Evolutionary conservation across 2,113 vertebrate genomes (phyloP).

Genomic region (Peromyscus polionotus): DNA sequence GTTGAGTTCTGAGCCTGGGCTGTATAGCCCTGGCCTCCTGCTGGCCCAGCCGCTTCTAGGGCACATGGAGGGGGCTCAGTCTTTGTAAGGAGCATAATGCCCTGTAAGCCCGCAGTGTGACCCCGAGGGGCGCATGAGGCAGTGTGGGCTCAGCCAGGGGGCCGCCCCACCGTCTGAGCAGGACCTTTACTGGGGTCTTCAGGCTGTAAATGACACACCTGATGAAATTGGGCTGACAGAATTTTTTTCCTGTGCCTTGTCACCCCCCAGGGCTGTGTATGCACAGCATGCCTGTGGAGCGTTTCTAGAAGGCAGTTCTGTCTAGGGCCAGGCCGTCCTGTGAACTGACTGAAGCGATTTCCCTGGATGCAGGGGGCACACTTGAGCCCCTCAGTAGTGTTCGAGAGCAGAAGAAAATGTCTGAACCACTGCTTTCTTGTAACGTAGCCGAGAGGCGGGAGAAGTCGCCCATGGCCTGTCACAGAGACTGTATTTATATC

Average conservation of each 20-base stretch:
- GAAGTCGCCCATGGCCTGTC: background rate
- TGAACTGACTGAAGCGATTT: background rate
- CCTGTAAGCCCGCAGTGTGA: fast-evolving
- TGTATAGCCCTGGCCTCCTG: background rate
- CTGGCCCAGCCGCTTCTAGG: background rate
- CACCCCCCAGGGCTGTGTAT: fast-evolving
- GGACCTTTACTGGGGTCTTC: background rate
- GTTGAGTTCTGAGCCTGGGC: background rate
- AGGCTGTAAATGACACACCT: background rate
- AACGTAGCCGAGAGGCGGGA: background rate
- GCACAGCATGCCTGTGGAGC: background rate
- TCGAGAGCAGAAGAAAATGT: background rate
- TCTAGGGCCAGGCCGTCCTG: fast-evolving
- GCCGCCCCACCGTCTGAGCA: fast-evolving
- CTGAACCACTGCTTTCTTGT: background rate
- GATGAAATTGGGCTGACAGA: background rate
- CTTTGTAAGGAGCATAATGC: background rate
- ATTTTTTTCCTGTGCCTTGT: background rate
- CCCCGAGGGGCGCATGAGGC: fast-evolving
- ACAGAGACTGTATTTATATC: background rate
- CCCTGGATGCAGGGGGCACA: fast-evolving
- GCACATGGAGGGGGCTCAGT: too few relatives aligned
- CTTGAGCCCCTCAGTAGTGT: background rate
- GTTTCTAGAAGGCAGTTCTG: too few relatives aligned
- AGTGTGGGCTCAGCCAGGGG: fast-evolving